A percentile compares a stretch with the other conserved stretches of the same genome.
Evolutionary conservation across 35 echinoderm and acorn worm genomes (phyloP).

Genomic region (Heliocidaris tuberculata): DNA sequence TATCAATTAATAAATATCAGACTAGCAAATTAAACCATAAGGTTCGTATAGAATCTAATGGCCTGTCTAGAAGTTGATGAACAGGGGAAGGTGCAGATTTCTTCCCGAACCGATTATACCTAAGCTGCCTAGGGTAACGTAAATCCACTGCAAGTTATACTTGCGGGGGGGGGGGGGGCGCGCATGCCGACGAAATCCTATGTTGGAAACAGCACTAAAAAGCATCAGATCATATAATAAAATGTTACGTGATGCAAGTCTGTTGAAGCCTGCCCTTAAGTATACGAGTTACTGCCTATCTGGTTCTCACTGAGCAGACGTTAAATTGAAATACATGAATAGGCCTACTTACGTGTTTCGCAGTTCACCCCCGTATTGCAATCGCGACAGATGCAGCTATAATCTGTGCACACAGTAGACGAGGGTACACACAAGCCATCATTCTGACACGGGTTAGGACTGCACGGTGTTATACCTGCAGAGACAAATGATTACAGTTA

Average conservation of each 20-base stretch:
- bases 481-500: neutral
- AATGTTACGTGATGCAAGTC: too few species aligned
- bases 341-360: constrained; percentile 60
- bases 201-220: too few species aligned
- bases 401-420: constrained; percentile 55
- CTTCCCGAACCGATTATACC: neutral
- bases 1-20: neutral
- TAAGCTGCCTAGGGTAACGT: neutral
- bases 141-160: neutral
- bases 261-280: too few species aligned
- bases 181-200: too few species aligned
- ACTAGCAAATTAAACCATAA: neutral
- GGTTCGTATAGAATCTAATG: neutral
- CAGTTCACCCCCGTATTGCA: constrained; percentile 77
- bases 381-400: constrained; percentile 59
- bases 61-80: too few species aligned
- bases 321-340: neutral
- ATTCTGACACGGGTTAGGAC: constrained; percentile 69
- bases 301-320: too few species aligned
- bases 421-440: constrained; percentile 61
- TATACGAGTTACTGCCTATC: too few species aligned
- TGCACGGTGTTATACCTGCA: constrained; percentile 75
- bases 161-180: neutral
- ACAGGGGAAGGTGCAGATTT: neutral
- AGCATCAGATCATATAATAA: too few species aligned